Base-by-base conservation (phyloP, 2,888 invertebrate species). In the Rhagium mordax region DNA sequence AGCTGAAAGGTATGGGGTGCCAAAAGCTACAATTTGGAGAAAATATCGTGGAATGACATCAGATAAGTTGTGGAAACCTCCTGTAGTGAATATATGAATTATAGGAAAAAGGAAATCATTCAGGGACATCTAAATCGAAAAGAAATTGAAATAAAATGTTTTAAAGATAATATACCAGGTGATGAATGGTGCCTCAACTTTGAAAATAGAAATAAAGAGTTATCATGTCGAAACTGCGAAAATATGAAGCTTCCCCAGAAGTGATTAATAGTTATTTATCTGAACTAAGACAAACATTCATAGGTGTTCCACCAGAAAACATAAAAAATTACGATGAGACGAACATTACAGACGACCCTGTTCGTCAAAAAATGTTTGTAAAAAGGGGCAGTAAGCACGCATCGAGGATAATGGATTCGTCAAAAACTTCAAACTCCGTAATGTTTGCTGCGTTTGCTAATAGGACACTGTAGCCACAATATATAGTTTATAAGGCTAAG, bases 131-230 rank as follows among this genome's bases (percentile, higher is more conserved):
- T 29, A 51, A 66, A 53, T 33, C 10, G 55, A 64, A 57, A 72
- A 57, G 64, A 70, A 29, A n/a, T 61, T 41, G 41, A 47, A 62
- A 13, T 61, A 53, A 15, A 70, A 70, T 68, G 59, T 73, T 73
- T 70, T 47, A 16, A 64, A 51, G 51, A 70, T 64, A 73, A 73
- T 70, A 62, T 61, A 70, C 72, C 64, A 47, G 57, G 70, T 57
- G 64, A 70, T 64, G 73, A 70, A 53, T 73, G 61, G 69, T 62
- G 62, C 64, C 1, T 49, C 21, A 27, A 68, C 29, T 68, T 69
- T 72, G 59, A 69, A 55, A 18, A 41, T 27, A 53, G 29, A 55
- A 53, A 70, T 48, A 51, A 47, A 20, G 64, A 72, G 64, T 70
- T 70, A 60, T 70, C 64, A 69, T 24, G 66, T 21, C 65, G 66